phyloP scores from a whole-genome alignment of 2,888 invertebrate genomes.

The Drosophila demipolita region DNA sequence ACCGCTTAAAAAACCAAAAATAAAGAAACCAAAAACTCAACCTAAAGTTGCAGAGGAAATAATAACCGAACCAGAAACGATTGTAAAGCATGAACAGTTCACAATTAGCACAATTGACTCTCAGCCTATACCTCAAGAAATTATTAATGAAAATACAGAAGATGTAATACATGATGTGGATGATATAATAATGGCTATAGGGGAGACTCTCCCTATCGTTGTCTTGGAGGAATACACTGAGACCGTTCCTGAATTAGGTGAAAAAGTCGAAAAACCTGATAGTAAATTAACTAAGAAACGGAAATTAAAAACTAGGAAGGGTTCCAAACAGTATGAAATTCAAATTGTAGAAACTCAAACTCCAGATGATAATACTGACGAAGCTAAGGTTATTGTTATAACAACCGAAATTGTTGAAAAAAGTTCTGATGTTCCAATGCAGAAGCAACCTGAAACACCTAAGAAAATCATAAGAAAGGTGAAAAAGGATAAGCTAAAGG shows the following conservation, averaged over 20 bases:
- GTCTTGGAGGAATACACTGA: slow-evolving; percentile 41
- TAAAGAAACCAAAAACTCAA: slow-evolving; percentile 52
- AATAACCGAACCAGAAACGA: slow-evolving; percentile 30
- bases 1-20: slow-evolving; percentile 62
- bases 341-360: slow-evolving; percentile 85
- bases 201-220: slow-evolving; percentile 60
- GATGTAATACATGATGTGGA: slow-evolving; percentile 42
- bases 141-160: slow-evolving; percentile 18
- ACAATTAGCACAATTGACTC: slow-evolving; percentile 47
- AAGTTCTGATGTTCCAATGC: slow-evolving; percentile 53
- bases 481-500: slow-evolving; percentile 74
- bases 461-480: slow-evolving; percentile 71
- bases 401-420: slow-evolving; percentile 79
- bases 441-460: slow-evolving; percentile 78
- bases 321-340: slow-evolving; percentile 85
- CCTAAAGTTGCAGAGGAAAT: slow-evolving; percentile 34
- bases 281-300: slow-evolving; percentile 85
- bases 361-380: slow-evolving; percentile 80
- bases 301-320: slow-evolving; percentile 85
- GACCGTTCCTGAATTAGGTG: slow-evolving; percentile 32
- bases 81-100: slow-evolving; percentile 55
- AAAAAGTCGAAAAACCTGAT: slow-evolving; percentile 67
- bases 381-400: slow-evolving; percentile 83
- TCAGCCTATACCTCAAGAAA: slow-evolving; percentile 35
- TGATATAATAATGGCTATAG: slow-evolving; percentile 53